These are phyloP conservation scores for Xenops minutus DNA, from an alignment of 2,797 vertebrate species.

Conservation along the genomic window DNA sequence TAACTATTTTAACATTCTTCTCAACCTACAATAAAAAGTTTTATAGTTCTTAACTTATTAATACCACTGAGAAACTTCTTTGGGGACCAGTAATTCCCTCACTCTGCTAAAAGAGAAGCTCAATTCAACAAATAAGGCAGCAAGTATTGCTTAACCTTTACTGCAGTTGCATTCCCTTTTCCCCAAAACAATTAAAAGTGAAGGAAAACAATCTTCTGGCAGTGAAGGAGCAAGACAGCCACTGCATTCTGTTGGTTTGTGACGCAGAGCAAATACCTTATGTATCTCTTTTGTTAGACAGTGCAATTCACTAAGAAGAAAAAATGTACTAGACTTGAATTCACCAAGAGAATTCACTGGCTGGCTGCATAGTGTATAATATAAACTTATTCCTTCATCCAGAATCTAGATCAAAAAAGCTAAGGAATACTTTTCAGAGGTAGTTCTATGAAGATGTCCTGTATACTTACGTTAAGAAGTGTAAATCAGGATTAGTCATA, in stretches of 20 bases:
- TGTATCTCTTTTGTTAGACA: neutral
- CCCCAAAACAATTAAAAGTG: conserved; percentile 26
- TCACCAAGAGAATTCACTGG: neutral
- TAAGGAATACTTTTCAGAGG: neutral
- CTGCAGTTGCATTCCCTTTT: conserved; percentile 11
- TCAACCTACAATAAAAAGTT: neutral
- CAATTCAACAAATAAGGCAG: neutral
- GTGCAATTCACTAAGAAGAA: neutral
- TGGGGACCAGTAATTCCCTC: neutral
- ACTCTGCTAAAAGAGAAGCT: neutral
- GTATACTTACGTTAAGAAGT: neutral
- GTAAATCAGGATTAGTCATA: neutral
- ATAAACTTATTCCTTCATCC: neutral
- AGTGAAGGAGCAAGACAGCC: neutral
- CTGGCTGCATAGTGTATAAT: neutral
- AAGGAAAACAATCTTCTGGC: neutral
- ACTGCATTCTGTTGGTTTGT: neutral
- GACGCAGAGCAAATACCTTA: neutral
- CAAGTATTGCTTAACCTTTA: conserved; percentile 9
- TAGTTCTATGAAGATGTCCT: neutral
- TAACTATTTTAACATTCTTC: neutral
- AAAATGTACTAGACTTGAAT: neutral
- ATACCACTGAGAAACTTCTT: neutral
- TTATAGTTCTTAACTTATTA: neutral
- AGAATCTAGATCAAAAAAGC: neutral